phyloP scores from a whole-genome alignment of 2,797 vertebrate species.

The Chlorospingus flavigularis region DNA sequence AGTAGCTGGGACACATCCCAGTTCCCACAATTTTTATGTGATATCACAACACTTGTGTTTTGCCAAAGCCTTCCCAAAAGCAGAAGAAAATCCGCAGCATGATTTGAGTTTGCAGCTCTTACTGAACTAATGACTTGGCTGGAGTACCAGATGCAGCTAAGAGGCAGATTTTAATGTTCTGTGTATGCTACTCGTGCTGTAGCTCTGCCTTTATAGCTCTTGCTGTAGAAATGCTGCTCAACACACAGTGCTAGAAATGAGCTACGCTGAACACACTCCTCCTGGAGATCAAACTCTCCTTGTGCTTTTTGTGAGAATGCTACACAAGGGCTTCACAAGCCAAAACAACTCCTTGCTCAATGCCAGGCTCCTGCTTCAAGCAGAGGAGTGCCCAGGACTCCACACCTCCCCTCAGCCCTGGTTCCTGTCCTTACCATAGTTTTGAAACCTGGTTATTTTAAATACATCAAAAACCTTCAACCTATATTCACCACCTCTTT shows the following conservation, averaged over 20 bases:
- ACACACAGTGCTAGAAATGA: not conserved
- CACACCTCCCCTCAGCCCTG: accelerated
- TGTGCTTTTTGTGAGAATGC: not conserved
- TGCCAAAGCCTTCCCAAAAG: not conserved
- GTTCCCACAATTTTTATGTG: not conserved
- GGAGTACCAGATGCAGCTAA: not conserved
- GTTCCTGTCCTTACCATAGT: not conserved
- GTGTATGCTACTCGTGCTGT: accelerated
- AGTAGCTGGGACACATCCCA: not conserved
- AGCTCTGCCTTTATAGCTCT: not conserved
- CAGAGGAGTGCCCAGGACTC: not conserved
- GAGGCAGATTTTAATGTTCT: not conserved
- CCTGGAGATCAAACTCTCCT: not conserved
- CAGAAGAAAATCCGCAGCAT: not conserved
- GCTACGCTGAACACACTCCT: not conserved
- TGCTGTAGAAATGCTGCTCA: not conserved
- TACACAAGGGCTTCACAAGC: no score
- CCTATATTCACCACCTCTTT: not conserved
- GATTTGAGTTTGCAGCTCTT: not conserved
- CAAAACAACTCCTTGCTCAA: no score
- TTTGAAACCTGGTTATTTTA: not conserved
- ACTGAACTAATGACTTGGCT: not conserved
- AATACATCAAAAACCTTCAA: accelerated
- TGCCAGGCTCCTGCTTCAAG: not conserved
- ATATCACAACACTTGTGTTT: not conserved